Conservation (phyloP, 1,140 invertebrate species). For the Plodia interpunctella region DNA sequence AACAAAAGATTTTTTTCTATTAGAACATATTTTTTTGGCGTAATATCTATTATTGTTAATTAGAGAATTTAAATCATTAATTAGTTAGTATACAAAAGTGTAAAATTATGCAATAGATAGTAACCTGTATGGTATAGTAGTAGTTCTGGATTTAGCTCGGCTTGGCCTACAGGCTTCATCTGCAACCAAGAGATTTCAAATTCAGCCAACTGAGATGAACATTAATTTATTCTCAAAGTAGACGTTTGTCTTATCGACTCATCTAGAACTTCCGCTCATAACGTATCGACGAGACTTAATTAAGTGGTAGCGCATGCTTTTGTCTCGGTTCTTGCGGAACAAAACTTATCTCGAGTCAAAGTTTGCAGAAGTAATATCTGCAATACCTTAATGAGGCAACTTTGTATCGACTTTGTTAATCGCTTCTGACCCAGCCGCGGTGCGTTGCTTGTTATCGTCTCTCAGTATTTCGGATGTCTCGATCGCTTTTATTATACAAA, state of each 20-base stretch:
- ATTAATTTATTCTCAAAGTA: constrained; percentile 18
- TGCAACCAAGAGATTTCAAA: constrained; percentile 66
- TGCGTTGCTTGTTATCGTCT: constrained; percentile 22
- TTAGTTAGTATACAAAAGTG: background rate
- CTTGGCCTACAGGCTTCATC: constrained; percentile 74
- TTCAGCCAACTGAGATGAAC: constrained; percentile 26
- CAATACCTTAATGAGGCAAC: constrained; percentile 74
- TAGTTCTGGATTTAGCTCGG: constrained; percentile 74
- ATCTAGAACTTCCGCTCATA: constrained; percentile 42
- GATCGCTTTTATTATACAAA: constrained; percentile 18
- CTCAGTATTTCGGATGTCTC: constrained; percentile 20
- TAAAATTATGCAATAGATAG: constrained; percentile 26
- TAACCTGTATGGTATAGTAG: constrained; percentile 73
- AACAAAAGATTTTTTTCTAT: constrained; percentile 48
- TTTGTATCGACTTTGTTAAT: constrained; percentile 72
- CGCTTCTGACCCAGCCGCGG: constrained; percentile 48
- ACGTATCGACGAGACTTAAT: constrained; percentile 58
- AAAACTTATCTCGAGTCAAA: constrained; percentile 70
- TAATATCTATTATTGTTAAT: background rate
- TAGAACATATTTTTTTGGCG: constrained; percentile 12
- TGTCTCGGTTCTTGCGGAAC: constrained; percentile 65
- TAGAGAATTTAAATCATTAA: background rate
- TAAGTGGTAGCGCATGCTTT: constrained; percentile 67
- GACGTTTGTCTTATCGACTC: constrained; percentile 40
- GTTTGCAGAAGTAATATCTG: constrained; percentile 69